Evolutionary conservation across 2,888 invertebrate species (phyloP).

Genomic region (Brachyptera putata): DNA sequence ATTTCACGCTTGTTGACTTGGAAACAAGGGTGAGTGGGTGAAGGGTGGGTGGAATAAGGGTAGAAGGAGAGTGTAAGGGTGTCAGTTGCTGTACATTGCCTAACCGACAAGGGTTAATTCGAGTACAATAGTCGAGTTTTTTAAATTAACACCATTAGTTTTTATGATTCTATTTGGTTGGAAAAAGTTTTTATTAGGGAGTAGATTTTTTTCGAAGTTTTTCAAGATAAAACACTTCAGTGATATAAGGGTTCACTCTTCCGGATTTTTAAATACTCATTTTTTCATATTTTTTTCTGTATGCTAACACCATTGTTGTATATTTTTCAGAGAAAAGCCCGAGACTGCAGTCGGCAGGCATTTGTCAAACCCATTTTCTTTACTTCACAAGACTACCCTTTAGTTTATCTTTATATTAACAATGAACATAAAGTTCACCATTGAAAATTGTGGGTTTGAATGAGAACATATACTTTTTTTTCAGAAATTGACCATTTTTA

Average conservation of each 20-base stretch:
- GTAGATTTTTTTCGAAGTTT: no score
- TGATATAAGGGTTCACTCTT: neutral
- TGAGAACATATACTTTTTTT: no score
- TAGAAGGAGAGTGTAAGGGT: neutral
- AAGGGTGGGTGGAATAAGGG: neutral
- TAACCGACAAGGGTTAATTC: neutral
- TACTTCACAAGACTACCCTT: no score
- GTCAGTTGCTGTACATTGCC: neutral
- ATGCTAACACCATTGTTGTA: neutral
- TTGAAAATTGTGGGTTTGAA: no score
- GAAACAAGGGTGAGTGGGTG: neutral
- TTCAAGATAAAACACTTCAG: neutral
- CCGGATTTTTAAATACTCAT: neutral
- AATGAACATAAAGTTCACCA: no score
- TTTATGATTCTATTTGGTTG: neutral
- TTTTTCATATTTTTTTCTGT: neutral
- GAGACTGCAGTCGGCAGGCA: no score
- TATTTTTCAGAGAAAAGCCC: neutral
- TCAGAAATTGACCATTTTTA: no score
- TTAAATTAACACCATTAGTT: neutral
- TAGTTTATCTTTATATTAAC: no score
- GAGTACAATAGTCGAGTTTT: neutral
- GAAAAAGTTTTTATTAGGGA: no score
- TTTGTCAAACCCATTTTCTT: no score
- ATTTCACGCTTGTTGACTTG: constrained; percentile 14